A percentile compares a stretch with the other conserved stretches of the same genome.
These are phyloP conservation scores for Sinopyrophorus schimmeli DNA, from an alignment of 2,888 invertebrate genomes.

Conservation along the genomic window DNA sequence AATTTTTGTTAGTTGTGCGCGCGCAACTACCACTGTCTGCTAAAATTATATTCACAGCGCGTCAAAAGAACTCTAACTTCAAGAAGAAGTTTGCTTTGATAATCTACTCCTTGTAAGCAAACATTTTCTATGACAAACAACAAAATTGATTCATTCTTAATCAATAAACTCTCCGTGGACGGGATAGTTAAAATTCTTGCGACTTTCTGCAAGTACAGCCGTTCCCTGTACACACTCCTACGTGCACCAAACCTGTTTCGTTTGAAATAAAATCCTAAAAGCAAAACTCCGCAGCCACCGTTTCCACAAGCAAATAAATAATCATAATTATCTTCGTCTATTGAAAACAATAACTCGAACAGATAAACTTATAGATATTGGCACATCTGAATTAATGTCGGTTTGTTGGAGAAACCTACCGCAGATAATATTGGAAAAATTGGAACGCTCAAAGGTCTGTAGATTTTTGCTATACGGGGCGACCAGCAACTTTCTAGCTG, in stretches of 20 bases:
- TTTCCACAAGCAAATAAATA: constrained; percentile 30
- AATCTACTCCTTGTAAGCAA: too few relatives aligned
- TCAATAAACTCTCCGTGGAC: neutral
- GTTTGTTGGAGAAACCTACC: constrained; percentile 23
- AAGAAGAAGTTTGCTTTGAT: too few relatives aligned
- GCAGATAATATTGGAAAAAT: constrained; percentile 21
- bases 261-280: constrained; percentile 19
- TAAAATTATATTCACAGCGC: too few relatives aligned
- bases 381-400: constrained; percentile 22
- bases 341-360: constrained; percentile 22
- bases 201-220: constrained; percentile 12
- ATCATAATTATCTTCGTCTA: constrained; percentile 31
- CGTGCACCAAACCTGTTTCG: constrained; percentile 19
- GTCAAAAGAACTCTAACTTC: too few relatives aligned
- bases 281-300: constrained; percentile 26
- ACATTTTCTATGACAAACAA: too few relatives aligned
- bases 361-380: constrained; percentile 29
- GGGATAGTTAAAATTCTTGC: constrained; percentile 13
- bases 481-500: constrained; percentile 30
- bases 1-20: too few relatives aligned
- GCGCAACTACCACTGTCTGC: too few relatives aligned
- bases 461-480: constrained; percentile 6
- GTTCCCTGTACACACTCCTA: constrained; percentile 15
- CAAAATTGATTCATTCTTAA: neutral
- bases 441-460: constrained; percentile 16